These are phyloP conservation scores for Chymomyza fuscimana DNA, from an alignment of 2,888 invertebrate species.

Conservation along the genomic window DNA sequence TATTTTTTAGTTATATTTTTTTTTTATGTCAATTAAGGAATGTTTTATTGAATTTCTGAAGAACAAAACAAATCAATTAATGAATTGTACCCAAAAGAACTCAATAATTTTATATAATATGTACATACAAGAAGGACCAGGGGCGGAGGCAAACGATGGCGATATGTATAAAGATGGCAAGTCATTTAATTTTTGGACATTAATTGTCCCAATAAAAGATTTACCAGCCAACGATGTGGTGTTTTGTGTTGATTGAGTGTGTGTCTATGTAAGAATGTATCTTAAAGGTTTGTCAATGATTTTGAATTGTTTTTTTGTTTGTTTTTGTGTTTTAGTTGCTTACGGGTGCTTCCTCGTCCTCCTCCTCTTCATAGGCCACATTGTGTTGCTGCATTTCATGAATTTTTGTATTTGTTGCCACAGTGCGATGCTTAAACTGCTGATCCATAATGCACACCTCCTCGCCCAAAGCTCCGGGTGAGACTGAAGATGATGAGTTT, in stretches of 20 bases:
- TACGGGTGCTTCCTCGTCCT: conserved; percentile 70
- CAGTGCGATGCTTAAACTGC: conserved; percentile 45
- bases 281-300: conserved; percentile 5
- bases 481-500: conserved; percentile 60
- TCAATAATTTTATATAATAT: background rate
- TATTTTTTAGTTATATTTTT: background rate
- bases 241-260: background rate
- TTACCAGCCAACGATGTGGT: background rate
- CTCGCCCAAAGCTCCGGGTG: conserved; percentile 42
- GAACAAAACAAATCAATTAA: conserved; percentile 9
- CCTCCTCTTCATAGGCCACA: conserved; percentile 25
- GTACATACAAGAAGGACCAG: conserved; percentile 11
- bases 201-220: background rate
- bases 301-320: conserved; percentile 20
- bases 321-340: conserved; percentile 44
- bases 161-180: background rate
- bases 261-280: background rate
- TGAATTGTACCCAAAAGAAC: background rate
- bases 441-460: conserved; percentile 49
- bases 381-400: conserved; percentile 27
- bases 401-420: conserved; percentile 30
- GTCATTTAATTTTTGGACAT: background rate
- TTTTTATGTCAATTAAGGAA: background rate
- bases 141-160: background rate
- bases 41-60: background rate